Evolutionary conservation across 2,113 vertebrate species (phyloP).

Genomic region (Tenrec ecaudatus): DNA sequence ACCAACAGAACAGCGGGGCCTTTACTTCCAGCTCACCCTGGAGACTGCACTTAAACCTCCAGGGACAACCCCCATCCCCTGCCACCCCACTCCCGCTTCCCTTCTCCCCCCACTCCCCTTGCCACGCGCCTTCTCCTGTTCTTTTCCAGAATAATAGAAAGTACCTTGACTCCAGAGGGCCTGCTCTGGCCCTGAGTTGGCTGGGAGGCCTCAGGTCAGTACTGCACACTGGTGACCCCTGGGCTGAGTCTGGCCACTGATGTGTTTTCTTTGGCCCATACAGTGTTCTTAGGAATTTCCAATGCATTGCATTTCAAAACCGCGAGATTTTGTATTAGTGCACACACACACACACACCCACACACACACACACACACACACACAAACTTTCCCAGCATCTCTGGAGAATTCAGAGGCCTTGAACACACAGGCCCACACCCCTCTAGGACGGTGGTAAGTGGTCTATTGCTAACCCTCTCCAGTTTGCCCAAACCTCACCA

Average conservation of each 20-base stretch:
- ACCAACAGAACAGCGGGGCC: background rate
- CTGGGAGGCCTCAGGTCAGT: background rate
- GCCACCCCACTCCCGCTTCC: background rate
- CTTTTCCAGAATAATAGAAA: background rate
- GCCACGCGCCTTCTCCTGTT: background rate
- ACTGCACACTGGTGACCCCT: background rate
- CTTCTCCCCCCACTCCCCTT: background rate
- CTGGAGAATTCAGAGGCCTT: background rate
- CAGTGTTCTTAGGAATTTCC: conserved; percentile 31
- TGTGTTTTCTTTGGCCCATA: conserved; percentile 40
- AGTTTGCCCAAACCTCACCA: background rate
- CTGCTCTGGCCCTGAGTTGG: background rate
- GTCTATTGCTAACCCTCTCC: background rate
- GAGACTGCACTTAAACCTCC: background rate
- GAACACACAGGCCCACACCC: accelerated
- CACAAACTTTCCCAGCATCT: background rate
- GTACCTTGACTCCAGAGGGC: background rate
- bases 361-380: background rate
- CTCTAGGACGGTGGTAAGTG: background rate
- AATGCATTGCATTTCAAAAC: conserved; percentile 53
- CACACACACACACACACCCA: background rate
- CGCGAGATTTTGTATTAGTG: background rate
- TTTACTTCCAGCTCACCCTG: background rate
- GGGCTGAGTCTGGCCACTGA: background rate
- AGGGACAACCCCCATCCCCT: background rate